Evolutionary conservation across 2,888 invertebrate species (phyloP).

Genomic region (Tholera decimalis): DNA sequence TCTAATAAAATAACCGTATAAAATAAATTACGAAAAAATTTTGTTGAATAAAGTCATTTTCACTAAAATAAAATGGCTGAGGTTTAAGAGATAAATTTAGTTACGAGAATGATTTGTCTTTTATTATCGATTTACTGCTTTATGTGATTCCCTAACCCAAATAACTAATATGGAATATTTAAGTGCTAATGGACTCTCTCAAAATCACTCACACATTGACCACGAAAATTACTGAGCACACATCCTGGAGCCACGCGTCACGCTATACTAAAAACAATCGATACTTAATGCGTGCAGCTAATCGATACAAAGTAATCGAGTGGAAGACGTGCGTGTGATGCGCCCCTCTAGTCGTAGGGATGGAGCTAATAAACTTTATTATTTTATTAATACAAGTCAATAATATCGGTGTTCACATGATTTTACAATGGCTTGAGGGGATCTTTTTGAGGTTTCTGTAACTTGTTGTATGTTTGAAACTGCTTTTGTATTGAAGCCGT

Average conservation of each 20-base stretch:
- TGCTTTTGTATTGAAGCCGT: not conserved
- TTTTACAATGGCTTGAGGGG: conserved; percentile 33
- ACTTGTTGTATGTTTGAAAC: not conserved
- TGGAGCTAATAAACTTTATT: conserved; percentile 69
- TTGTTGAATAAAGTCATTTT: too few relatives aligned
- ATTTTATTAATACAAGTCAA: conserved; percentile 73
- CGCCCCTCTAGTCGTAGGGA: conserved; percentile 58
- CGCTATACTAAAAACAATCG: conserved; percentile 67
- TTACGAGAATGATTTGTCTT: too few relatives aligned
- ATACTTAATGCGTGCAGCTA: conserved; percentile 80
- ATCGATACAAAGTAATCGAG: conserved; percentile 72
- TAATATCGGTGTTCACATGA: conserved; percentile 54
- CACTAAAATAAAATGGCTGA: too few relatives aligned
- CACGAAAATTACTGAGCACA: conserved; percentile 31
- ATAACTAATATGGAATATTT: not conserved
- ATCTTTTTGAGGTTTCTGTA: conserved; percentile 18
- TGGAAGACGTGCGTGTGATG: conserved; percentile 74
- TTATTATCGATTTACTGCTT: too few relatives aligned
- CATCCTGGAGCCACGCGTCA: conserved; percentile 41
- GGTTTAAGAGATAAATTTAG: too few relatives aligned
- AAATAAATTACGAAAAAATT: too few relatives aligned
- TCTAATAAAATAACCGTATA: too few relatives aligned
- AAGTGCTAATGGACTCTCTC: conserved; percentile 17
- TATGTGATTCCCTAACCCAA: not conserved
- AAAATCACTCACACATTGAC: conserved; percentile 20